Evolutionary conservation across 2,113 vertebrate genomes (phyloP).

Genomic region (Gopherus flavomarginatus): DNA sequence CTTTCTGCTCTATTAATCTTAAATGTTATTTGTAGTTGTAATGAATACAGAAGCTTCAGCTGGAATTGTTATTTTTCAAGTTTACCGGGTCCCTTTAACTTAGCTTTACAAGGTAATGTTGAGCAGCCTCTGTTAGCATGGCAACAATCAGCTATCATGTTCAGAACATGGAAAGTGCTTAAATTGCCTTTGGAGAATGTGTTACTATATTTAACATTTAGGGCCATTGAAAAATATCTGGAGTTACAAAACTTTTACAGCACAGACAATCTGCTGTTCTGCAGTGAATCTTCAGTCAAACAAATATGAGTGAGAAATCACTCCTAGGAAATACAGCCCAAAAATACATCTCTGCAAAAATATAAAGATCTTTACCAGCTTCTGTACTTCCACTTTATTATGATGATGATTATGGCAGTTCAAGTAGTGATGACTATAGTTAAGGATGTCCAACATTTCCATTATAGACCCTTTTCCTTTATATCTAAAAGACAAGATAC

Average conservation of each 20-base stretch:
- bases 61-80: conserved; percentile 25
- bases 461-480: not conserved
- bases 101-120: not conserved
- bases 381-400: not conserved
- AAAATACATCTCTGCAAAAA: not conserved
- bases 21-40: not conserved
- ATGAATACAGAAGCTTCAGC: not conserved
- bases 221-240: conserved; percentile 36
- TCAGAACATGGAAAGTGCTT: not conserved
- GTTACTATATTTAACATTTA: conserved; percentile 48
- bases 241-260: not conserved
- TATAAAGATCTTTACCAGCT: not conserved
- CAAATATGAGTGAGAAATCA: not conserved
- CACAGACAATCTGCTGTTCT: not conserved
- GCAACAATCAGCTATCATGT: conserved; percentile 13
- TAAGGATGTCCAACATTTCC: not conserved
- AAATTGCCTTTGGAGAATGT: conserved; percentile 33
- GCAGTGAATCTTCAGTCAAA: not conserved
- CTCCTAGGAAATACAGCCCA: not conserved
- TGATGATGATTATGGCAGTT: not conserved
- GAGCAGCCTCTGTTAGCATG: conserved; percentile 37
- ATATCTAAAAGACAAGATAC: not conserved
- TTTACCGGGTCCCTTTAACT: conserved; percentile 35
- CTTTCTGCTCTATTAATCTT: not conserved
- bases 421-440: not conserved